Evolutionary conservation across 1,140 invertebrate genomes (phyloP).

Genomic region (Rhagoletis zephyria): DNA sequence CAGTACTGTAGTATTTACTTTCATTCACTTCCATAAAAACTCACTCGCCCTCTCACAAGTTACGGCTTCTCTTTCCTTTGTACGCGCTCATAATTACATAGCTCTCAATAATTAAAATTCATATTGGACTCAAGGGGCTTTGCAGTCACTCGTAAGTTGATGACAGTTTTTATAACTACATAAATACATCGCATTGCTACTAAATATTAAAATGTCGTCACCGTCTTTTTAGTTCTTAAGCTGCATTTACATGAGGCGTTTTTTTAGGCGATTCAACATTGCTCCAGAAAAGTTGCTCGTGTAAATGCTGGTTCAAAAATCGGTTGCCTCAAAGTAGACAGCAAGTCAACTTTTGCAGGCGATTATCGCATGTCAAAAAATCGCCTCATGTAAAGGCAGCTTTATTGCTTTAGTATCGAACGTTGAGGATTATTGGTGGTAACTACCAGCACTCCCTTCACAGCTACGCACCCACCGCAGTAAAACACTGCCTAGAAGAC

Average conservation of each 20-base stretch:
- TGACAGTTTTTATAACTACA: slow-evolving; percentile 40
- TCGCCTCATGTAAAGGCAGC: too few relatives aligned
- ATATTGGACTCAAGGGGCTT: neutral
- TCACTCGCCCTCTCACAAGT: neutral
- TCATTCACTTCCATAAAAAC: neutral
- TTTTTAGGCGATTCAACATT: too few relatives aligned
- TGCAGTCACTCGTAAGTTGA: neutral
- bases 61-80: neutral
- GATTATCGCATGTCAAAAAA: too few relatives aligned
- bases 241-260: too few relatives aligned
- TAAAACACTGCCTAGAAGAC: neutral
- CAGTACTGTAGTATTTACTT: neutral
- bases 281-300: too few relatives aligned
- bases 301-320: too few relatives aligned
- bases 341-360: too few relatives aligned
- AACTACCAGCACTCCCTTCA: neutral
- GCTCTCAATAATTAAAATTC: slow-evolving; percentile 28
- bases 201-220: slow-evolving; percentile 26
- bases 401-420: neutral
- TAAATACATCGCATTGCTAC: neutral
- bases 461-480: neutral
- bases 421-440: neutral
- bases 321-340: too few relatives aligned
- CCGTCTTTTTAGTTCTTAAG: neutral
- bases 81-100: neutral